These are phyloP conservation scores for Catocala nupta DNA, from an alignment of 2,888 invertebrate species.

Conservation along the genomic window DNA sequence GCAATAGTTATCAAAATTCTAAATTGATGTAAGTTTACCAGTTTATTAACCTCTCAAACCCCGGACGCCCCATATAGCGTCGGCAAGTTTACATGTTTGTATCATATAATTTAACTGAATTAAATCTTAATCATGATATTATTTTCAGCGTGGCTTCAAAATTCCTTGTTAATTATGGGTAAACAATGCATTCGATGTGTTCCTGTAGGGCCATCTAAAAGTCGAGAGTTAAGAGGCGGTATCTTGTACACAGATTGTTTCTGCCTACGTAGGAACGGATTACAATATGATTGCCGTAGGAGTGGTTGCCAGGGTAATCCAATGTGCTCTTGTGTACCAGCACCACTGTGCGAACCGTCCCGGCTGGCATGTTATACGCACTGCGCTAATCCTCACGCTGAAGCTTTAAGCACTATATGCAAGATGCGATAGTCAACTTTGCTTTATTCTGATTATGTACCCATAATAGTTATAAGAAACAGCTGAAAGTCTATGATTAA, in stretches of 20 bases:
- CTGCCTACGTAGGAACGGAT: constrained; percentile 86
- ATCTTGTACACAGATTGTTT: constrained; percentile 84
- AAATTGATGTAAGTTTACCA: no score
- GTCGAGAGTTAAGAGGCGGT: constrained; percentile 84
- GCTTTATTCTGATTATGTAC: no score
- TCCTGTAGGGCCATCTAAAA: constrained; percentile 59
- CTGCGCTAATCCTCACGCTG: constrained; percentile 73
- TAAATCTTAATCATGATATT: not conserved
- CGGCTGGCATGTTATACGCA: constrained; percentile 71
- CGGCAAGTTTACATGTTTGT: no score
- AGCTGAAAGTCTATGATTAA: no score
- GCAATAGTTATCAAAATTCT: no score
- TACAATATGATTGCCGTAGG: constrained; percentile 86
- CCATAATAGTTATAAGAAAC: no score
- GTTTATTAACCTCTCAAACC: no score
- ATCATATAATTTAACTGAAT: no score
- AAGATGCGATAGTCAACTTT: constrained; percentile 47
- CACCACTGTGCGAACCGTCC: constrained; percentile 73
- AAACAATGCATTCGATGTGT: constrained; percentile 8
- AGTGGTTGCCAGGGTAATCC: constrained; percentile 80
- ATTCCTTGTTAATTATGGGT: constrained; percentile 15
- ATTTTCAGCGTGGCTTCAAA: constrained; percentile 9
- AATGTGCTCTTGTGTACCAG: constrained; percentile 67
- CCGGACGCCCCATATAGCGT: no score
- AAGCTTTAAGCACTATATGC: constrained; percentile 69